phyloP scores from a whole-genome alignment of 2,797 vertebrate species.

The Phataginus tetradactyla region DNA sequence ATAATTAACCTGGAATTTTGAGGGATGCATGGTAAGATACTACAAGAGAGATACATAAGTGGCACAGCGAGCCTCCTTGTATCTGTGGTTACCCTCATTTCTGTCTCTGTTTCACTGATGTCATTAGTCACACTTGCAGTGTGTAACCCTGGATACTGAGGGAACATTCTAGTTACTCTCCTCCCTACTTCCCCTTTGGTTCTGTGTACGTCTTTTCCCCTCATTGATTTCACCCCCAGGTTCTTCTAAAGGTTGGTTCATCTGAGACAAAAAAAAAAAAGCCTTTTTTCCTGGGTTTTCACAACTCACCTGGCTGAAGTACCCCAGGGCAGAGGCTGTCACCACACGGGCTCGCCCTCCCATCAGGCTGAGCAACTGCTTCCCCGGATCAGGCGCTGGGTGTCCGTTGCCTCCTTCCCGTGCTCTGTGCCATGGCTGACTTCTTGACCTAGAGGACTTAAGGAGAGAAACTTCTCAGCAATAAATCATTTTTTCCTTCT shows the following conservation, averaged over 20 bases:
- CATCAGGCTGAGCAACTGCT: background rate
- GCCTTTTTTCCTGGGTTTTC: background rate
- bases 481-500: background rate
- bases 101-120: background rate
- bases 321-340: conserved; percentile 63
- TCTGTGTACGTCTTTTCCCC: background rate
- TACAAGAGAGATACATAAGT: background rate
- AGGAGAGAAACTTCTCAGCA: conserved; percentile 43
- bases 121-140: background rate
- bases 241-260: background rate
- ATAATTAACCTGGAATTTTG: background rate
- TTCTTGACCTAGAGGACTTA: conserved; percentile 56
- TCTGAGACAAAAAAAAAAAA: background rate
- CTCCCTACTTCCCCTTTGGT: background rate
- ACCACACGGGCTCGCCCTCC: background rate
- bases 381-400: background rate
- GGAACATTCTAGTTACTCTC: background rate
- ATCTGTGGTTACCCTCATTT: background rate
- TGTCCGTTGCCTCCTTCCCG: background rate
- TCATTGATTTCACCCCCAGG: background rate
- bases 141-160: background rate
- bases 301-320: conserved; percentile 81
- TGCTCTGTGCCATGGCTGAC: background rate
- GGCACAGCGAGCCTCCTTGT: background rate
- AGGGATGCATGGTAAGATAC: background rate